Conservation (phyloP, 2,797 vertebrate genomes). For the Peromyscus attwateri region DNA sequence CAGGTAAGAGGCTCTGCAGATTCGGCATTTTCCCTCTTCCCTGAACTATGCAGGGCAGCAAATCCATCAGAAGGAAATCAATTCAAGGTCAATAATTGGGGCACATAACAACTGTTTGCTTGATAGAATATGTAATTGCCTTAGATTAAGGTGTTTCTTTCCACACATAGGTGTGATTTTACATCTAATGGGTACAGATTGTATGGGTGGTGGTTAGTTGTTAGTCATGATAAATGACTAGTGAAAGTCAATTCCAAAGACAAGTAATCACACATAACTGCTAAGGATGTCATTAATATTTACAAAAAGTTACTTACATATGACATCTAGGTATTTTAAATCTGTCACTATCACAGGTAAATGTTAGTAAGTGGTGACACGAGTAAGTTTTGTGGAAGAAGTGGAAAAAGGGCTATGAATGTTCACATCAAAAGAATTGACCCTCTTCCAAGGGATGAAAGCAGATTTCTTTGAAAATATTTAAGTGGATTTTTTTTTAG, state of each 20-base stretch:
- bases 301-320: background rate
- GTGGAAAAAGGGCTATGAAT: background rate
- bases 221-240: background rate
- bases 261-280: background rate
- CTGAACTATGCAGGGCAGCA: background rate
- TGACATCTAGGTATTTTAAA: background rate
- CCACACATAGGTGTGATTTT: background rate
- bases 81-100: conserved; percentile 8
- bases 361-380: background rate
- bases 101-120: background rate
- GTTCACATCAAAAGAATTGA: background rate
- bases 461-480: background rate
- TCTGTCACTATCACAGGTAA: background rate
- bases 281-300: background rate
- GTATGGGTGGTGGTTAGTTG: background rate
- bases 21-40: background rate
- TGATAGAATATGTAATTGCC: background rate
- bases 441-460: background rate
- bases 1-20: background rate
- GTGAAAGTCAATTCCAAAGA: conserved; percentile 55
- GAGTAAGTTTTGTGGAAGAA: background rate
- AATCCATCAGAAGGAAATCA: conserved; percentile 30
- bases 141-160: conserved; percentile 10
- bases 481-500: background rate
- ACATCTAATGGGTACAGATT: background rate